These are phyloP conservation scores for Phyllotreta striolata DNA, from an alignment of 2,888 invertebrate genomes.

Conservation along the genomic window DNA sequence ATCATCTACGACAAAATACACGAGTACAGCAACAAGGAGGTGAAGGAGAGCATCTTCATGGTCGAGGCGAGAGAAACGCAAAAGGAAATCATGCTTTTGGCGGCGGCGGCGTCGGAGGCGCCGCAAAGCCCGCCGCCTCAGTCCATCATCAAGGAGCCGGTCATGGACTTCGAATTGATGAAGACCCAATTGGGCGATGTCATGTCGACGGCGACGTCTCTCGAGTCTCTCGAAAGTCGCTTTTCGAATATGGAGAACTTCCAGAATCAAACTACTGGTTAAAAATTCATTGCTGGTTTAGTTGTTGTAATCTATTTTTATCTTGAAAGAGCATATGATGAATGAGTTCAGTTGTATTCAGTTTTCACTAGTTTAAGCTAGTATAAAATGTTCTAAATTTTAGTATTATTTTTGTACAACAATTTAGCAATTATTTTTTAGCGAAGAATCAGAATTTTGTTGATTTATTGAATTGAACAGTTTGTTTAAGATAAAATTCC, in stretches of 20 bases:
- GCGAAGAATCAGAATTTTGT: no score
- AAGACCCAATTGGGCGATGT: constrained; percentile 55
- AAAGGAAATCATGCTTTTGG: constrained; percentile 65
- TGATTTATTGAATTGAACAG: no score
- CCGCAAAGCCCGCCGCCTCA: constrained; percentile 45
- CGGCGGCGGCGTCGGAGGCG: constrained; percentile 56
- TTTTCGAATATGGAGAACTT: constrained; percentile 42
- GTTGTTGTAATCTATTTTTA: no score
- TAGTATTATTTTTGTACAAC: no score
- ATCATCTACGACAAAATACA: constrained; percentile 96
- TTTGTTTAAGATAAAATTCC: no score
- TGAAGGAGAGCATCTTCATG: constrained; percentile 84
- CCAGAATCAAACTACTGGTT: constrained; percentile 9
- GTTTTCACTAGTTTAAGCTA: no score
- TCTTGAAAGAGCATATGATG: no score
- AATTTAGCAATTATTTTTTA: no score
- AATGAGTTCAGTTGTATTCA: no score
- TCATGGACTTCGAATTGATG: constrained; percentile 56
- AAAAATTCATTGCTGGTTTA: neutral
- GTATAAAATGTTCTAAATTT: no score
- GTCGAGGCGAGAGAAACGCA: constrained; percentile 81
- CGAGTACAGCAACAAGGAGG: constrained; percentile 73
- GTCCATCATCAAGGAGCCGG: constrained; percentile 43
- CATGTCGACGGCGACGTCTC: constrained; percentile 66
- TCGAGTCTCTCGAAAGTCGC: constrained; percentile 63